Evolutionary conservation across 2,797 vertebrate species (phyloP).

Genomic region (Neomorphus geoffroyi): DNA sequence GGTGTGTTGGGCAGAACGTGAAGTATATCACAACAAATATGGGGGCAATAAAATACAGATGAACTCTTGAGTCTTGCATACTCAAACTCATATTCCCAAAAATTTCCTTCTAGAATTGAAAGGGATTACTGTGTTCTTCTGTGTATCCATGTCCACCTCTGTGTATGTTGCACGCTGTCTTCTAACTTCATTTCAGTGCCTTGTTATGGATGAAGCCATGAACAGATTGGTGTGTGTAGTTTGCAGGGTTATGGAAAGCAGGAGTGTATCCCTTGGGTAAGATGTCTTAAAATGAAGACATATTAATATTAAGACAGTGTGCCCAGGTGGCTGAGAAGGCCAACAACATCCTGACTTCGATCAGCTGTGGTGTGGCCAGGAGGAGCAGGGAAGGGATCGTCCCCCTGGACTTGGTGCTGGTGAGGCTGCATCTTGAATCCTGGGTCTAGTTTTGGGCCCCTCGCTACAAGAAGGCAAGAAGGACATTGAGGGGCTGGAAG

Average conservation of each 20-base stretch:
- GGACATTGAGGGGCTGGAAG: too few species aligned
- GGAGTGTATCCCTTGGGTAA: background rate
- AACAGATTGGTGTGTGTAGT: background rate
- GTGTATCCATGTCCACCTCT: background rate
- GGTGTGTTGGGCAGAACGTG: background rate
- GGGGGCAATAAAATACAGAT: background rate
- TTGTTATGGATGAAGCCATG: background rate
- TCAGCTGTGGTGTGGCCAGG: too few species aligned
- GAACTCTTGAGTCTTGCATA: background rate
- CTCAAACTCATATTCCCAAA: background rate
- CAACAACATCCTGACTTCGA: too few species aligned
- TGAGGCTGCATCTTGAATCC: too few species aligned
- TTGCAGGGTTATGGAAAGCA: background rate
- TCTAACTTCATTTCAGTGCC: fast-evolving
- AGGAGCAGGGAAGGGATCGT: too few species aligned
- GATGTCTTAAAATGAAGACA: background rate
- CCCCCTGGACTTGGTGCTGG: too few species aligned
- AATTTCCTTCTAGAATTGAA: background rate
- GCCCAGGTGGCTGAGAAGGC: too few species aligned
- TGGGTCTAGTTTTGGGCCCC: too few species aligned
- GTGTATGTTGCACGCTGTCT: fast-evolving
- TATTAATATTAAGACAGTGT: too few species aligned
- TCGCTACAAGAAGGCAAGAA: too few species aligned
- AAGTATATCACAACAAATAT: background rate
- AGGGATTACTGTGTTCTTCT: background rate